Evolutionary conservation across 2,797 vertebrate species (phyloP).

Genomic region (Acridotheres tristis): DNA sequence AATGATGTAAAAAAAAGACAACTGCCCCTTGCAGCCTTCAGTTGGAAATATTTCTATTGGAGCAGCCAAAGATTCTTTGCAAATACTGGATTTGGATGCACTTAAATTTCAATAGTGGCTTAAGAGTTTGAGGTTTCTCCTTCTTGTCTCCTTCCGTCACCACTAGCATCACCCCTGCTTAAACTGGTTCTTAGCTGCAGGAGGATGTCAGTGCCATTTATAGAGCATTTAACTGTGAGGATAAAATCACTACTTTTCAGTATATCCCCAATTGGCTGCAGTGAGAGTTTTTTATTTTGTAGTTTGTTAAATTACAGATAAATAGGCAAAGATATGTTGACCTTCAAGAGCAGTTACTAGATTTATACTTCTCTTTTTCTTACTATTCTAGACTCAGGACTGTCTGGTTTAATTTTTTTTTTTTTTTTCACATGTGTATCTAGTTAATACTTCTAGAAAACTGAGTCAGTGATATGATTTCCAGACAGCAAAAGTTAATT

Average conservation of each 20-base stretch:
- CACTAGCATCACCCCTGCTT: not conserved
- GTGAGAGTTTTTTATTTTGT: not conserved
- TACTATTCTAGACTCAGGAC: not conserved
- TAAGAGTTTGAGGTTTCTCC: not conserved
- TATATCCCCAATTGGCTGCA: not conserved
- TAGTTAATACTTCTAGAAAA: not conserved
- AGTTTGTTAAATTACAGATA: not conserved
- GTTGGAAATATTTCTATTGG: not conserved
- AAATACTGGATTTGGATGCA: not conserved
- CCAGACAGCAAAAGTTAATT: not conserved
- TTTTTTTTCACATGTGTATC: not conserved
- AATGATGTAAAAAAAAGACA: not conserved
- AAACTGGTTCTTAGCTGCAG: not conserved
- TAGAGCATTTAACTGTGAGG: not conserved
- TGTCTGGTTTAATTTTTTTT: not conserved
- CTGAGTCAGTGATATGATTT: not conserved
- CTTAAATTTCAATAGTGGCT: not conserved
- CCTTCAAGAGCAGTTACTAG: not conserved
- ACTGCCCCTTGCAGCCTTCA: not conserved
- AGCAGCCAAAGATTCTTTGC: not conserved
- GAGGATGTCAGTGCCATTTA: not conserved
- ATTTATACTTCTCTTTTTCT: not conserved
- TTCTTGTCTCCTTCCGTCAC: not conserved
- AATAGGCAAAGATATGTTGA: not conserved
- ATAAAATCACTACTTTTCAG: not conserved